These are phyloP conservation scores for Tenthredo livida DNA, from an alignment of 2,888 invertebrate genomes.

Conservation along the genomic window DNA sequence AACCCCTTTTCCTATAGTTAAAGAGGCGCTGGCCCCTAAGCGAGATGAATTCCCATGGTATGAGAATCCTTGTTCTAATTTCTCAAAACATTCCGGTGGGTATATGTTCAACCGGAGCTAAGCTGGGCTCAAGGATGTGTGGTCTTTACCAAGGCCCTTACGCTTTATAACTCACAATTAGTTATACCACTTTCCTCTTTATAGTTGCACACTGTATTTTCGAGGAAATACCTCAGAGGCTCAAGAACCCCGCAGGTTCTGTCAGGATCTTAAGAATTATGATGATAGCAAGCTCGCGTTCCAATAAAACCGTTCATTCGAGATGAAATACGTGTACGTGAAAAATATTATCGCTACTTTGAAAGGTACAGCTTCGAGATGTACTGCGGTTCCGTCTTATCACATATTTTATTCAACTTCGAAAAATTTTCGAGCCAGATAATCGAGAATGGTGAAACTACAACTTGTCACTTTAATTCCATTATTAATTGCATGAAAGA, in stretches of 20 bases:
- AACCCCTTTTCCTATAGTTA: neutral
- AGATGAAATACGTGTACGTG: neutral
- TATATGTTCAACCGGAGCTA: neutral
- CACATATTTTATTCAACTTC: neutral
- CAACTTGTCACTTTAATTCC: neutral
- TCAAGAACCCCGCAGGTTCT: neutral
- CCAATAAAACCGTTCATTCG: slow-evolving; percentile 19
- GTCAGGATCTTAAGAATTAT: slow-evolving; percentile 11
- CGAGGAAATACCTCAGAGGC: neutral
- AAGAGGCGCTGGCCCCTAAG: neutral
- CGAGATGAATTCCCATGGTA: slow-evolving; percentile 13
- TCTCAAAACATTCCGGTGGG: slow-evolving; percentile 13
- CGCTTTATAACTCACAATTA: slow-evolving; percentile 21
- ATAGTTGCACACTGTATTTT: neutral
- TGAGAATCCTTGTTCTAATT: slow-evolving; percentile 30
- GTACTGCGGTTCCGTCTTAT: neutral
- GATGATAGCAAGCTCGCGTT: slow-evolving; percentile 6
- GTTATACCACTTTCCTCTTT: slow-evolving; percentile 5
- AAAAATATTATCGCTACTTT: neutral
- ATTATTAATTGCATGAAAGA: neutral
- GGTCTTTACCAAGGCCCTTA: neutral
- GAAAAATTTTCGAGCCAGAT: neutral
- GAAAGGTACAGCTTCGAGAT: neutral
- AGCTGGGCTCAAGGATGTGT: neutral
- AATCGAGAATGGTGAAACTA: neutral